Conservation (phyloP, 2,797 vertebrate species). For the Crax fasciolata region DNA sequence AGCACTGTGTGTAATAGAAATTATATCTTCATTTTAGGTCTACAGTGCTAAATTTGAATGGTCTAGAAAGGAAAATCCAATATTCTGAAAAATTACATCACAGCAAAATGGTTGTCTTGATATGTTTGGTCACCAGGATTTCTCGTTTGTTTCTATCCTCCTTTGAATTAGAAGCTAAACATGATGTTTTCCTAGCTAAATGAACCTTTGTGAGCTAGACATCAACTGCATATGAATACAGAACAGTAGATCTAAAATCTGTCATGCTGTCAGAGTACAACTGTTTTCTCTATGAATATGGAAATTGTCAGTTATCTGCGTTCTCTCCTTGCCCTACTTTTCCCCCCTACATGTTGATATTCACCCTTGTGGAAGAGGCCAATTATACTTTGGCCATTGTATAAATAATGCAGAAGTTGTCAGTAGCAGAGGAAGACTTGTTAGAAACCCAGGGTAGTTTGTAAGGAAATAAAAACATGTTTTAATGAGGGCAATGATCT, state of each 20-base stretch:
- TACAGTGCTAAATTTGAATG: conserved; percentile 24
- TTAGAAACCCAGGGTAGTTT: not conserved
- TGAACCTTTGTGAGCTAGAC: conserved; percentile 46
- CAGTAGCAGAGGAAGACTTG: not conserved
- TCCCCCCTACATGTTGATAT: conserved; percentile 15
- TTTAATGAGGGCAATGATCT: not conserved
- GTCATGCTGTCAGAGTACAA: not conserved
- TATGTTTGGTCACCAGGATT: conserved; percentile 18
- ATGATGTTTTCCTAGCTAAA: conserved; percentile 27
- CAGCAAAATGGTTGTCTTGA: conserved; percentile 25
- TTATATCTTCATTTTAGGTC: not conserved
- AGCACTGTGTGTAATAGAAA: not conserved
- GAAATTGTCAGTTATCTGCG: conserved; percentile 35
- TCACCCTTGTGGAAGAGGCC: conserved; percentile 61
- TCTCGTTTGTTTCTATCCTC: conserved; percentile 29
- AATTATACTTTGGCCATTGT: conserved; percentile 16
- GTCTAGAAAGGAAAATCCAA: not conserved
- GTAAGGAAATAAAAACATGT: conserved; percentile 24
- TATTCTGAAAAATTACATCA: not conserved
- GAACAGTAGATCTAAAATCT: conserved; percentile 26
- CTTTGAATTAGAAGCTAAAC: conserved; percentile 23
- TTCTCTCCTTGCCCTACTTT: conserved; percentile 37
- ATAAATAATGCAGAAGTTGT: conserved; percentile 63
- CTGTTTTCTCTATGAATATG: conserved; percentile 16
- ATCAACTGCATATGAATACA: conserved; percentile 35